These are phyloP conservation scores for Temnothorax longispinosus DNA, from an alignment of 1,140 invertebrate species.

Conservation along the genomic window DNA sequence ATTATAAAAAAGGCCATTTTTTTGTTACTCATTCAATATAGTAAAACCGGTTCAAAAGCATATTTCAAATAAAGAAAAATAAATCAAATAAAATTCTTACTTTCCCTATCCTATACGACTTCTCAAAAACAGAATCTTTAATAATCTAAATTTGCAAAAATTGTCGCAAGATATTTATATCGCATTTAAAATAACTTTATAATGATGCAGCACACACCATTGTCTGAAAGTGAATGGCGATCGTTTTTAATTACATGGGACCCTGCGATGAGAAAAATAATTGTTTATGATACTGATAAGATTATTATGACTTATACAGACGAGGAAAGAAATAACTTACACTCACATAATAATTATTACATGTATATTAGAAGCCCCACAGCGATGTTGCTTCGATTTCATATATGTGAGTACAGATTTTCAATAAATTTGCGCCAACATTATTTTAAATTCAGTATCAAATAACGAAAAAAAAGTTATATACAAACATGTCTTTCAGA, in stretches of 20 bases:
- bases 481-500: constrained; percentile 50
- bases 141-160: background rate
- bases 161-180: background rate
- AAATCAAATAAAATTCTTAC: too few relatives aligned
- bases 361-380: constrained; percentile 34
- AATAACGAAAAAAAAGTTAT: background rate
- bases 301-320: constrained; percentile 46
- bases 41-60: too few relatives aligned
- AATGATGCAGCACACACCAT: constrained; percentile 30
- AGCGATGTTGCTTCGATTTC: constrained; percentile 56
- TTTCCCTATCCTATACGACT: too few relatives aligned
- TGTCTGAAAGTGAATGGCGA: constrained; percentile 63
- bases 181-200: background rate
- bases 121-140: background rate
- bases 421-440: background rate
- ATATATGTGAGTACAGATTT: constrained; percentile 61
- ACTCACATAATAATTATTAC: background rate
- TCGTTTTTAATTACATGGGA: constrained; percentile 67
- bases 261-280: background rate
- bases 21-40: too few relatives aligned
- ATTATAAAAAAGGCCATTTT: too few relatives aligned
- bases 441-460: background rate
- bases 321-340: background rate
- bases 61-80: too few relatives aligned
- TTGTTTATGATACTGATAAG: constrained; percentile 51